Evolutionary conservation across 2,888 invertebrate species (phyloP).

Genomic region (Heliconius charithonia): DNA sequence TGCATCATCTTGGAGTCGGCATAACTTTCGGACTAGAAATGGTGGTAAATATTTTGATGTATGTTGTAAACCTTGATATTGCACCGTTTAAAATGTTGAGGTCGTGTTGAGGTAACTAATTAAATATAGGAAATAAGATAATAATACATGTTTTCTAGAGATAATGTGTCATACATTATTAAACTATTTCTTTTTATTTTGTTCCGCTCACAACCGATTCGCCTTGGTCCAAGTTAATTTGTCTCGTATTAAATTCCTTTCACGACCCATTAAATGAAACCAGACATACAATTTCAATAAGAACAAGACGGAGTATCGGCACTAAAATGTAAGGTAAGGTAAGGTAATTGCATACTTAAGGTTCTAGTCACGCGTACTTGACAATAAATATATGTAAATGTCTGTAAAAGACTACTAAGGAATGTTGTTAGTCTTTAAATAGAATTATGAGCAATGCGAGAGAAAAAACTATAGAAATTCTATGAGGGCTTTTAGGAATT

Average conservation of each 20-base stretch:
- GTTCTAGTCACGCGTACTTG: conserved; percentile 29
- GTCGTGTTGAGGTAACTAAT: conserved; percentile 41
- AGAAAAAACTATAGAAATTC: conserved; percentile 1
- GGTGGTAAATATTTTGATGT: conserved; percentile 43
- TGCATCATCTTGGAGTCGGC: conserved; percentile 48
- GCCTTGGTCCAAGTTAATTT: conserved; percentile 54
- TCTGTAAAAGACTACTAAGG: conserved; percentile 23
- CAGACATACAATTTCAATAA: conserved; percentile 49
- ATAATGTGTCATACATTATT: conserved; percentile 48
- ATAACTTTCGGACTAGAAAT: conserved; percentile 52
- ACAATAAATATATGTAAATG: conserved; percentile 26
- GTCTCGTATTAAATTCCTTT: conserved; percentile 51
- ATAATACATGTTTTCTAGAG: conserved; percentile 40
- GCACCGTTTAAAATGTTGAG: conserved; percentile 32
- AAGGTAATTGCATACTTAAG: conserved; percentile 24
- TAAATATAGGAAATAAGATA: conserved; percentile 41
- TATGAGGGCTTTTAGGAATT: background rate
- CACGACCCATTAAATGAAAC: conserved; percentile 50
- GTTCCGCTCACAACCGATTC: conserved; percentile 52
- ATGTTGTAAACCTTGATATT: conserved; percentile 49
- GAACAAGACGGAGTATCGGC: conserved; percentile 29
- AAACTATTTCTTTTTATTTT: conserved; percentile 46
- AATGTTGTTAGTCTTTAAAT: conserved; percentile 30
- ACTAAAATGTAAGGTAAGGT: conserved; percentile 31
- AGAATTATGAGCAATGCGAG: conserved; percentile 21